A percentile compares a stretch with the other conserved stretches of the same genome.
phyloP scores from a whole-genome alignment of 2,888 invertebrate genomes.

The Unio pictorum region DNA sequence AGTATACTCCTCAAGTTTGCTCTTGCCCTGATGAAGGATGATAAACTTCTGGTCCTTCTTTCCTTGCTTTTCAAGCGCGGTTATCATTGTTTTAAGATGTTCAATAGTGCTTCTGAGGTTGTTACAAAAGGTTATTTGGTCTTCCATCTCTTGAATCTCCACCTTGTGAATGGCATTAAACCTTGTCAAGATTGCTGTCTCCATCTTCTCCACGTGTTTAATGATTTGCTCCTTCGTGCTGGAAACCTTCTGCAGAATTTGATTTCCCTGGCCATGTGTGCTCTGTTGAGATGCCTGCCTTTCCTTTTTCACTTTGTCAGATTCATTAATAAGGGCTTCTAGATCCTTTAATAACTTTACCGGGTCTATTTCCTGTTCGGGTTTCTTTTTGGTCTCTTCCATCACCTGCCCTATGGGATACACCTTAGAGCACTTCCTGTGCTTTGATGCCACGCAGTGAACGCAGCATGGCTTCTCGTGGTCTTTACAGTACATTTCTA shows the following conservation, averaged over 20 bases:
- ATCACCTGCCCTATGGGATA: constrained; percentile 22
- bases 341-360: constrained; percentile 28
- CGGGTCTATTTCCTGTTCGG: constrained; percentile 15
- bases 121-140: constrained; percentile 36
- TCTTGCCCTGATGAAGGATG: constrained; percentile 26
- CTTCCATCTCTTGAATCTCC: constrained; percentile 28
- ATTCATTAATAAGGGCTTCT: constrained; percentile 20
- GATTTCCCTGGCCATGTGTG: constrained; percentile 25
- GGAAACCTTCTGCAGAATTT: constrained; percentile 27
- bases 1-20: constrained; percentile 27
- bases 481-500: constrained; percentile 42
- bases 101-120: constrained; percentile 34
- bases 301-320: constrained; percentile 27
- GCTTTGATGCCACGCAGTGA: constrained; percentile 34
- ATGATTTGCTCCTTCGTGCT: constrained; percentile 28
- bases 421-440: constrained; percentile 34
- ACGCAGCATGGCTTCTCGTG: constrained; percentile 39
- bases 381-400: constrained; percentile 22
- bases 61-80: constrained; percentile 27
- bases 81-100: constrained; percentile 26
- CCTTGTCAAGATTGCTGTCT: constrained; percentile 27
- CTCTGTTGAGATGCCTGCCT: constrained; percentile 30
- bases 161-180: constrained; percentile 30
- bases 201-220: constrained; percentile 32
- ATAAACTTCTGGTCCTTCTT: constrained; percentile 24